phyloP scores from a whole-genome alignment of 1,140 invertebrate genomes.

The Orchestia grillus region DNA sequence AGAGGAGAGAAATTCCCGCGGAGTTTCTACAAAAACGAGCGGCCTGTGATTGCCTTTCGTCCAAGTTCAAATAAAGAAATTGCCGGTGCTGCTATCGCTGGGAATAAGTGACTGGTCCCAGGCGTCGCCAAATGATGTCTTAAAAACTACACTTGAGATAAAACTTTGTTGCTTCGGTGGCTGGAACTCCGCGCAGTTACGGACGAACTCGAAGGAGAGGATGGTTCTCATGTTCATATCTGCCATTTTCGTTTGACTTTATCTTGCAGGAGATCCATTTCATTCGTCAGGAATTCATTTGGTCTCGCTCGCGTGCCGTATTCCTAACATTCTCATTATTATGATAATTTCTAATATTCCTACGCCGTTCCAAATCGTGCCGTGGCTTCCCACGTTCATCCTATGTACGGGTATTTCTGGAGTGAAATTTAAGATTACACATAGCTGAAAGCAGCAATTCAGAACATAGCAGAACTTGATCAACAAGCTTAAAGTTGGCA shows the following conservation, averaged over 20 bases:
- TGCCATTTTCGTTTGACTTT: too few species aligned
- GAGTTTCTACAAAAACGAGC: not conserved
- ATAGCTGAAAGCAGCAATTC: too few species aligned
- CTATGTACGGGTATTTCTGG: too few species aligned
- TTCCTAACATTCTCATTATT: not conserved
- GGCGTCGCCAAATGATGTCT: not conserved
- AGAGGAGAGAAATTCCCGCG: not conserved
- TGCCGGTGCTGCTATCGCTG: not conserved
- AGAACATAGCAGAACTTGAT: too few species aligned
- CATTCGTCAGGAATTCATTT: not conserved
- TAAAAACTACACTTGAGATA: not conserved
- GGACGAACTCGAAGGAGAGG: not conserved
- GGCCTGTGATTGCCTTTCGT: not conserved
- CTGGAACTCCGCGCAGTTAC: not conserved
- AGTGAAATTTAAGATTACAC: too few species aligned
- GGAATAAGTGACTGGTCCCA: not conserved
- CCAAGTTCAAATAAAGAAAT: slow-evolving; percentile 22
- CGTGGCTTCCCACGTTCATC: too few species aligned
- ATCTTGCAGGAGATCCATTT: not conserved
- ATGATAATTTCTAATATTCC: not conserved
- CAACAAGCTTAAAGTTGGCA: too few species aligned
- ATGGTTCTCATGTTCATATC: too few species aligned
- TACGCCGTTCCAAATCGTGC: too few species aligned
- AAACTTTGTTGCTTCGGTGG: not conserved
- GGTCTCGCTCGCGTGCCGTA: not conserved